phyloP scores from a whole-genome alignment of 1,140 invertebrate genomes.

The Cardiocondyla obscurior region DNA sequence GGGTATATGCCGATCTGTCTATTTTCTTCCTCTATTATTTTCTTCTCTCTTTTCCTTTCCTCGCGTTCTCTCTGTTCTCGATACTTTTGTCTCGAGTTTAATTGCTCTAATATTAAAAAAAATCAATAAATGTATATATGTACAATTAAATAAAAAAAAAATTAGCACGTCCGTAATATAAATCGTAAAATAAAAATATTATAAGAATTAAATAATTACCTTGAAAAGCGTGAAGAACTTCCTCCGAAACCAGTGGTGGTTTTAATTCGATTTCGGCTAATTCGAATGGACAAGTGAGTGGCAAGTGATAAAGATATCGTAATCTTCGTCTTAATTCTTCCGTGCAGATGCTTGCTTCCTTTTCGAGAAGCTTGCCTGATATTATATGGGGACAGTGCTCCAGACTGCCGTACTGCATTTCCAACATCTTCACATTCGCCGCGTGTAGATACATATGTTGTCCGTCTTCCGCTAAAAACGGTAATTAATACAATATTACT shows the following conservation, averaged over 20 bases:
- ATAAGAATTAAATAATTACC: constrained; percentile 81
- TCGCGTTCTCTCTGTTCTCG: constrained; percentile 87
- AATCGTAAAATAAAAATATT: constrained; percentile 17
- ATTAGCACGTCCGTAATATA: neutral
- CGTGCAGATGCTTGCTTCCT: constrained; percentile 92
- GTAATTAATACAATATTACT: constrained; percentile 57
- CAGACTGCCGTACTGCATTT: constrained; percentile 92
- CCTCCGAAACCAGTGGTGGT: constrained; percentile 88
- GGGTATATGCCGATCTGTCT: constrained; percentile 87
- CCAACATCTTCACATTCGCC: constrained; percentile 95
- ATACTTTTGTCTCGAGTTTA: constrained; percentile 86
- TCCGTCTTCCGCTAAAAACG: constrained; percentile 89
- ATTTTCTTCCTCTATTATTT: constrained; percentile 89
- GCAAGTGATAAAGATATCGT: constrained; percentile 94
- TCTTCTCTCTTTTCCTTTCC: constrained; percentile 88
- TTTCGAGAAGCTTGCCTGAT: constrained; percentile 90
- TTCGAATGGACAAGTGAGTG: constrained; percentile 94
- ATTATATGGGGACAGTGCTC: constrained; percentile 91
- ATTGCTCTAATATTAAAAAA: constrained; percentile 83
- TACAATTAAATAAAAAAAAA: constrained; percentile 56
- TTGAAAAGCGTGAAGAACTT: constrained; percentile 87
- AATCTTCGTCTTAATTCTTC: constrained; percentile 91
- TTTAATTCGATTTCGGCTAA: constrained; percentile 93
- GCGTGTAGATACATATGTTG: constrained; percentile 97
- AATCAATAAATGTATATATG: constrained; percentile 21